Percentiles rank a stretch among this genome's conserved stretches.
Conservation (phyloP, 2,888 invertebrate species). For the Tiphia femorata region DNA sequence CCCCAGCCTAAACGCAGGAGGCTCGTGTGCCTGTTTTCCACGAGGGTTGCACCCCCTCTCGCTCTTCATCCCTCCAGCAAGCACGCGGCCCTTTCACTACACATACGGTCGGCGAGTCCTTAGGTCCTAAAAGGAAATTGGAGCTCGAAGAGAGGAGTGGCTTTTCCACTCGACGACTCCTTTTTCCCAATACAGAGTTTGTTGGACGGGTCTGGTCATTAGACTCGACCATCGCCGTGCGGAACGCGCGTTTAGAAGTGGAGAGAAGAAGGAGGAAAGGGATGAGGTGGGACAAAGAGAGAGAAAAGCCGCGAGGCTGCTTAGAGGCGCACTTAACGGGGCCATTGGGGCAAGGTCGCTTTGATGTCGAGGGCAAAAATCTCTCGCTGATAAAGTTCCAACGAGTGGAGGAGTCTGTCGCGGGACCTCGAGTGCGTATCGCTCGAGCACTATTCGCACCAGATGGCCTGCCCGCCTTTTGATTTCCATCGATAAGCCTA, state of each 20-base stretch:
- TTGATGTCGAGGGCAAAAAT: slow-evolving; percentile 52
- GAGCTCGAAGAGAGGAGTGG: slow-evolving; percentile 1
- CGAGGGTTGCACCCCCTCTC: too few relatives aligned
- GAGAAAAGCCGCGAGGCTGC: slow-evolving; percentile 24
- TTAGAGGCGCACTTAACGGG: slow-evolving; percentile 41
- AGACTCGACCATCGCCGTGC: too few relatives aligned
- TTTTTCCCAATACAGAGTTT: too few relatives aligned
- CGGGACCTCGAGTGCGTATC: background rate
- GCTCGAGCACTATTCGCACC: slow-evolving; percentile 9
- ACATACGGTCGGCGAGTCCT: too few relatives aligned
- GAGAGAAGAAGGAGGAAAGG: background rate
- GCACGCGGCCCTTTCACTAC: too few relatives aligned
- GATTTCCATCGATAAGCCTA: slow-evolving; percentile 7
- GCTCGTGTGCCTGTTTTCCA: too few relatives aligned
- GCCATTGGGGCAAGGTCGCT: slow-evolving; percentile 45
- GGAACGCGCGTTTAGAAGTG: too few relatives aligned
- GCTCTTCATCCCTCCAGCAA: too few relatives aligned
- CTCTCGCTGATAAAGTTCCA: slow-evolving; percentile 55
- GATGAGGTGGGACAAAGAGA: background rate
- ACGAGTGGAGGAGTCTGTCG: slow-evolving; percentile 19
- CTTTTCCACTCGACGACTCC: slow-evolving; percentile 14
- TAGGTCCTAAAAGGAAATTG: slow-evolving; percentile 7
- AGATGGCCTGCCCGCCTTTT: background rate
- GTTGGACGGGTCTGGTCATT: too few relatives aligned
- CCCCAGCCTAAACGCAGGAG: too few relatives aligned